These are phyloP conservation scores for Montipora foliosa DNA, from an alignment of 64 coral and sea anemone genomes.

Conservation along the genomic window DNA sequence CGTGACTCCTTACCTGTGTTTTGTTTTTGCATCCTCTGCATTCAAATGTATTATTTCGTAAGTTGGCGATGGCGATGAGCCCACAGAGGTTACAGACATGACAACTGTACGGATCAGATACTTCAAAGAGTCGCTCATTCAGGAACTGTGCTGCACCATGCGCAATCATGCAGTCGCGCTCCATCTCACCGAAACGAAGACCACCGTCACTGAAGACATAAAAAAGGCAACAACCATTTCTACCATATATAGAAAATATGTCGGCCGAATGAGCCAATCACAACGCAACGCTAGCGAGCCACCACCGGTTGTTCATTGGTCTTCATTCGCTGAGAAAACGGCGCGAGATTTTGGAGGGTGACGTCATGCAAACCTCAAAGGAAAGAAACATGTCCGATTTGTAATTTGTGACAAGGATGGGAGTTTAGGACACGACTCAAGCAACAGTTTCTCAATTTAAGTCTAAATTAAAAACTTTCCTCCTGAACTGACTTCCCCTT, in stretches of 20 bases:
- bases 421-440: no score
- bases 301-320: no score
- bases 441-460: no score
- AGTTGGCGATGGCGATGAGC: conserved; percentile 96
- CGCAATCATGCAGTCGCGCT: conserved; percentile 98
- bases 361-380: no score
- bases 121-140: conserved; percentile 96
- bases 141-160: conserved; percentile 99
- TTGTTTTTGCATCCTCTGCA: conserved; percentile 98
- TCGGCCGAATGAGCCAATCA: neutral
- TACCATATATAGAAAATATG: no score
- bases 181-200: conserved; percentile 99
- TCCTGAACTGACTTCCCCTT: no score
- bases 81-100: conserved; percentile 98
- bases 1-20: conserved; percentile 76
- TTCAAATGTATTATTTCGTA: conserved; percentile 96
- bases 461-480: no score
- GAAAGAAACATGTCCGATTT: no score
- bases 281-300: neutral
- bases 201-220: conserved; percentile 91
- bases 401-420: no score
- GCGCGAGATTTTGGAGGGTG: no score
- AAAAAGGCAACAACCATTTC: neutral
- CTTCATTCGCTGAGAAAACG: no score
- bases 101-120: conserved; percentile 98